phyloP scores from a whole-genome alignment of 2,888 invertebrate genomes.

The Iphiclides podalirius region DNA sequence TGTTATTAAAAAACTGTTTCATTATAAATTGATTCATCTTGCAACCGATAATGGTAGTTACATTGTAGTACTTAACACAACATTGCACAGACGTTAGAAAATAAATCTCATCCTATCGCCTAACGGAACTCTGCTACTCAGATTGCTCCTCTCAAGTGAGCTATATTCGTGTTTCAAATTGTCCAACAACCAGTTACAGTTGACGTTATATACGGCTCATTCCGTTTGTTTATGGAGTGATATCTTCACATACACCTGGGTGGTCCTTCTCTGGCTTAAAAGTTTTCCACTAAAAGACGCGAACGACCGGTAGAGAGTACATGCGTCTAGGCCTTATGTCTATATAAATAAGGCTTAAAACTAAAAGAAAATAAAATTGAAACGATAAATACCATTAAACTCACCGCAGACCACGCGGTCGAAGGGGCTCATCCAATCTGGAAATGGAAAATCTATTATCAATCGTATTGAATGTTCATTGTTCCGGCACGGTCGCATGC shows the following conservation, averaged over 20 bases:
- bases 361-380: slow-evolving; percentile 81
- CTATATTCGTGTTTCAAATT: slow-evolving; percentile 14
- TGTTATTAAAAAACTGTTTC: too few species aligned
- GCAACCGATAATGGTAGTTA: too few species aligned
- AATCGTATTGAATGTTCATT: slow-evolving; percentile 77
- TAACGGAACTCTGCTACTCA: neutral
- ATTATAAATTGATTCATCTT: too few species aligned
- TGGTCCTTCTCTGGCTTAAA: slow-evolving; percentile 21
- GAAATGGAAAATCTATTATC: slow-evolving; percentile 83
- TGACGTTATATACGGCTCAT: slow-evolving; percentile 9
- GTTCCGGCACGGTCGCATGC: slow-evolving; percentile 61
- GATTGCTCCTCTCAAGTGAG: neutral
- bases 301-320: slow-evolving; percentile 13
- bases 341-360: slow-evolving; percentile 63
- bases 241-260: slow-evolving; percentile 17
- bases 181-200: slow-evolving; percentile 2
- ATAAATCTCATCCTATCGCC: slow-evolving; percentile 2
- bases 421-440: slow-evolving; percentile 97
- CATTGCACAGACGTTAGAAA: too few species aligned
- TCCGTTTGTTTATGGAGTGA: slow-evolving; percentile 17
- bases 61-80: too few species aligned
- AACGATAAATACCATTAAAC: slow-evolving; percentile 90
- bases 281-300: slow-evolving; percentile 8
- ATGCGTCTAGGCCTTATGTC: slow-evolving; percentile 21
- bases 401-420: slow-evolving; percentile 97